Percentiles rank a stretch among this genome's conserved stretches.
Conservation (phyloP, 2,113 vertebrate species). For the Semnornis frantzii region DNA sequence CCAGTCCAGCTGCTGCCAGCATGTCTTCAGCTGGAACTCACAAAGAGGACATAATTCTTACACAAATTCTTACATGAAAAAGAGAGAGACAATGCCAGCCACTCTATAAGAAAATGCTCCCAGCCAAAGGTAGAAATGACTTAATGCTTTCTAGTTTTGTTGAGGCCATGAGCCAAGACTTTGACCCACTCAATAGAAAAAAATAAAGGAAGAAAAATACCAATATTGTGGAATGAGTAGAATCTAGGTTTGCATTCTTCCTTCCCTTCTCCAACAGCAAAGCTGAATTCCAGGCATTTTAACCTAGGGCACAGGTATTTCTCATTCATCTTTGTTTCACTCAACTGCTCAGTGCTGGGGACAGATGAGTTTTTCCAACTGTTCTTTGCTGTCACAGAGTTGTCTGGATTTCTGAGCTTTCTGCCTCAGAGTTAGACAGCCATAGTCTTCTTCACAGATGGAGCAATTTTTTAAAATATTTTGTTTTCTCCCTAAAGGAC, state of each 20-base stretch:
- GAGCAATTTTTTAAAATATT: neutral
- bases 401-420: neutral
- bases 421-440: neutral
- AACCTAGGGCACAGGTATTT: neutral
- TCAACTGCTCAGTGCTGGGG: neutral
- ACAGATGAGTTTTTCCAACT: neutral
- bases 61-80: neutral
- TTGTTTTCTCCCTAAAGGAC: neutral
- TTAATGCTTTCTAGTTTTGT: neutral
- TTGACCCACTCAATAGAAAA: neutral
- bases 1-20: neutral
- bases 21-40: neutral
- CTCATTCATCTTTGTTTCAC: neutral
- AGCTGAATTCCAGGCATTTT: neutral
- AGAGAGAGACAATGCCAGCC: neutral
- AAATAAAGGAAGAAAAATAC: neutral
- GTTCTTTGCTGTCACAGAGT: neutral
- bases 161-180: neutral
- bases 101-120: neutral
- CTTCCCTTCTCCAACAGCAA: neutral
- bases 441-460: neutral
- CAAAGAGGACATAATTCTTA: neutral
- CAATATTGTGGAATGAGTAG: neutral
- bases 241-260: neutral
- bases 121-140: slow-evolving; percentile 44